Evolutionary conservation across 2,888 invertebrate genomes (phyloP).

Genomic region (Tolmerus cingulatus): DNA sequence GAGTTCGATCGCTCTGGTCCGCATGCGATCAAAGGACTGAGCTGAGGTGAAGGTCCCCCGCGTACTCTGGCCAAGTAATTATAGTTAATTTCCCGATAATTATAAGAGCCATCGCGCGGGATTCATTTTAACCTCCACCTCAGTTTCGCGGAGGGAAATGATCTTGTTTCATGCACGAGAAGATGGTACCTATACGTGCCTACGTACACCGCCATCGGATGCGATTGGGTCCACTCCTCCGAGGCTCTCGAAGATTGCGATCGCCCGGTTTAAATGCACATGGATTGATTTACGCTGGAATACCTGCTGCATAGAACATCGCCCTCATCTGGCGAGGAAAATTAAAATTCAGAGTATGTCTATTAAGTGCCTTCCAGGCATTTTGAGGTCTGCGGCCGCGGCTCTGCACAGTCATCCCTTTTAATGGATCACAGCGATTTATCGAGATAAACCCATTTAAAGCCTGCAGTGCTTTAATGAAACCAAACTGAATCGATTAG

Average conservation of each 20-base stretch:
- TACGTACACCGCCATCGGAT: background rate
- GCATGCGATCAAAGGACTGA: background rate
- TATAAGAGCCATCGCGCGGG: constrained; percentile 12
- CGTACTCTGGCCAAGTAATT: constrained; percentile 25
- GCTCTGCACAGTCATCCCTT: constrained; percentile 26
- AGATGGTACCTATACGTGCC: background rate
- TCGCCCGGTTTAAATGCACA: constrained; percentile 2
- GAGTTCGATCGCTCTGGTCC: background rate
- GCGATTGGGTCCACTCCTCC: background rate
- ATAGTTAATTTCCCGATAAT: constrained; percentile 41
- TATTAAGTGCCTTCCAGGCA: constrained; percentile 35
- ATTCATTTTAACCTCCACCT: constrained; percentile 9
- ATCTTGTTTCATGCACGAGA: constrained; percentile 26
- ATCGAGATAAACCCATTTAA: constrained; percentile 29
- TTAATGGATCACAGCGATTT: constrained; percentile 34
- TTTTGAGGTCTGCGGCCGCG: background rate
- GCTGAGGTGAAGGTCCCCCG: background rate
- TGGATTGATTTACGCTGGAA: constrained; percentile 11
- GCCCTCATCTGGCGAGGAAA: constrained; percentile 35
- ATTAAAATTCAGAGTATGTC: constrained; percentile 37
- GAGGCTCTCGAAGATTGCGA: constrained; percentile 9
- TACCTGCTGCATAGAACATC: constrained; percentile 25
- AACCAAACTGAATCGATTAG: constrained; percentile 6
- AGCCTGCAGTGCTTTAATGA: constrained; percentile 5
- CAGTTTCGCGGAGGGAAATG: constrained; percentile 1